Evolutionary conservation across 2,888 invertebrate genomes (phyloP).

Genomic region (Drosophila melanosoma): DNA sequence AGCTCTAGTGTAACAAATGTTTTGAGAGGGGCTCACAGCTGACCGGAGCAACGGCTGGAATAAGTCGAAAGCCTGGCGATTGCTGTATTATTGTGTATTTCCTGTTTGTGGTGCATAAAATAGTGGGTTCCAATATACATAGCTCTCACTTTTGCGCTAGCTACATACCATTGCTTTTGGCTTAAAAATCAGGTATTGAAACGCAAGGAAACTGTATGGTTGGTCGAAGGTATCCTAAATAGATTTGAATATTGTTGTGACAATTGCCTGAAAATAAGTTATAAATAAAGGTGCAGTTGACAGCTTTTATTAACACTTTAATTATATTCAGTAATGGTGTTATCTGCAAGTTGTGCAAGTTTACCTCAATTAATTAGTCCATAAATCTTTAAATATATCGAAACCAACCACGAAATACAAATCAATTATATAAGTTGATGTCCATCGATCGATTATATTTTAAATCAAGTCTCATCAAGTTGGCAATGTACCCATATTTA

Average conservation of each 20-base stretch:
- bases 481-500: background rate
- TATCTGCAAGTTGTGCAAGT: background rate
- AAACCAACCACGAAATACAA: slow-evolving; percentile 35
- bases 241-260: slow-evolving; percentile 5
- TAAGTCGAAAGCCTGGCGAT: slow-evolving; percentile 43
- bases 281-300: background rate
- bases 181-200: slow-evolving; percentile 14
- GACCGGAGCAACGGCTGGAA: slow-evolving; percentile 34
- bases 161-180: slow-evolving; percentile 19
- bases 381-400: slow-evolving; percentile 43
- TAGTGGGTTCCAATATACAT: slow-evolving; percentile 54
- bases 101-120: slow-evolving; percentile 66
- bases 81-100: slow-evolving; percentile 57
- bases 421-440: slow-evolving; percentile 40
- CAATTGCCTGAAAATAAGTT: slow-evolving; percentile 1
- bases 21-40: slow-evolving; percentile 54
- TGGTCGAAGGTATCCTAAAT: background rate
- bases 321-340: slow-evolving; percentile 3
- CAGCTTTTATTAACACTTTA: slow-evolving; percentile 19
- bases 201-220: slow-evolving; percentile 4
- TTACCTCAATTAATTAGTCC: slow-evolving; percentile 16
- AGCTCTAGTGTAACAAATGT: slow-evolving; percentile 47
- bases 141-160: slow-evolving; percentile 53
- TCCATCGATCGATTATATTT: background rate
- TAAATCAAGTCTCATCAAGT: background rate